phyloP scores from a whole-genome alignment of 2,113 vertebrate species.

The Dasyprocta punctata region DNA sequence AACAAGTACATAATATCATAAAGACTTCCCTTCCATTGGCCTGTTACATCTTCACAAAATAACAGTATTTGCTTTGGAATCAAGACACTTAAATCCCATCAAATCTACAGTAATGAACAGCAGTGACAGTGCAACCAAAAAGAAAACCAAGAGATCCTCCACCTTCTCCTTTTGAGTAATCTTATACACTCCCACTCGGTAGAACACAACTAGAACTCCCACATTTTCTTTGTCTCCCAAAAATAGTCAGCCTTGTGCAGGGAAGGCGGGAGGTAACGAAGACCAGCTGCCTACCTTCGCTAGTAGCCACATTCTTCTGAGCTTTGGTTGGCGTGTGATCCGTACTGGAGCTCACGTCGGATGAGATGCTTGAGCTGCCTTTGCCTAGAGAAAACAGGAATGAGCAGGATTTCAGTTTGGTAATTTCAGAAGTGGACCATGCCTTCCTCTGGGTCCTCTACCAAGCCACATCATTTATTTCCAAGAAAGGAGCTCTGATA shows the following conservation, averaged over 20 bases:
- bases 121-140: background rate
- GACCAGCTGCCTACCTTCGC: slow-evolving; percentile 96
- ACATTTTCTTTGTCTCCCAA: slow-evolving; percentile 74
- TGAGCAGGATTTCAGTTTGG: background rate
- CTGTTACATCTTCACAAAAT: slow-evolving; percentile 10
- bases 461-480: background rate
- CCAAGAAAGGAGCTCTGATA: slow-evolving; percentile 28
- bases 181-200: background rate
- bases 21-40: background rate
- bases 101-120: background rate
- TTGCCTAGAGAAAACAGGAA: slow-evolving; percentile 91
- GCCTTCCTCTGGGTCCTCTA: background rate
- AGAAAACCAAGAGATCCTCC: background rate
- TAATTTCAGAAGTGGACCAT: background rate
- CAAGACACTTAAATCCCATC: background rate
- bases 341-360: slow-evolving; percentile 99
- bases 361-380: slow-evolving; percentile 99
- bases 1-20: background rate
- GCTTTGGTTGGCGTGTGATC: slow-evolving; percentile 98
- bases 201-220: slow-evolving; percentile 44
- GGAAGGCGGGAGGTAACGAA: slow-evolving; percentile 84
- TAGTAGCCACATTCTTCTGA: slow-evolving; percentile 97
- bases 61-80: slow-evolving; percentile 38
- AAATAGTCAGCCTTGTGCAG: slow-evolving; percentile 82
- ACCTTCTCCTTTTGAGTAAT: background rate